Conservation (phyloP, 2,113 vertebrate species). For the Polyodon spathula region DNA sequence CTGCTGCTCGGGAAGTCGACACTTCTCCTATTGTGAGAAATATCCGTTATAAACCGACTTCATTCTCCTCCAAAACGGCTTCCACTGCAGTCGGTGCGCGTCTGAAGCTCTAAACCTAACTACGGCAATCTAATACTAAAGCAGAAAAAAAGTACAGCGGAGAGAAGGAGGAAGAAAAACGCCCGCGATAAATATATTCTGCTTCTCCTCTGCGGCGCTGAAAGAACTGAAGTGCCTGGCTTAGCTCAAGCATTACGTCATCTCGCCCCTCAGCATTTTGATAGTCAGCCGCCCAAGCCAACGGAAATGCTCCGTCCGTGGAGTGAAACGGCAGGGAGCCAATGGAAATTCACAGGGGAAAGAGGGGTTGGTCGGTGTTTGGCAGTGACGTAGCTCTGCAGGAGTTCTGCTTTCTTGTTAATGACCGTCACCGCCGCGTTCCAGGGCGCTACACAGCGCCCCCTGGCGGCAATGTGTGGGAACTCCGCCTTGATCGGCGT, state of each 20-base stretch:
- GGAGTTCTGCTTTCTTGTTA: constrained; percentile 55
- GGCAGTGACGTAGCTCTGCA: constrained; percentile 65
- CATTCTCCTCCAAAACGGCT: constrained; percentile 28
- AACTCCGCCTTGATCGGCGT: not conserved
- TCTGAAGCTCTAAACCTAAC: constrained; percentile 16
- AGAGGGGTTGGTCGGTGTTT: constrained; percentile 3
- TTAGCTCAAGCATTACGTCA: constrained; percentile 68
- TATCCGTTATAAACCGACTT: constrained; percentile 47
- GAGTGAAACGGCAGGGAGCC: constrained; percentile 23
- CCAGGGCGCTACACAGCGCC: constrained; percentile 26
- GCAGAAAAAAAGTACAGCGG: constrained; percentile 40
- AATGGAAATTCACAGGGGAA: constrained; percentile 23
- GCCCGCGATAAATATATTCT: not conserved
- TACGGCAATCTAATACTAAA: constrained; percentile 31
- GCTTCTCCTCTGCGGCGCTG: not conserved
- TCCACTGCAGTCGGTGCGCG: constrained; percentile 14
- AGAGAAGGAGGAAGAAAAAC: not conserved
- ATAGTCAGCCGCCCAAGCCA: constrained; percentile 34
- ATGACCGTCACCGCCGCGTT: constrained; percentile 33
- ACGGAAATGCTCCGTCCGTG: constrained; percentile 17
- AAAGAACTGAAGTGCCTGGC: constrained; percentile 40
- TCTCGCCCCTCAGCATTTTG: constrained; percentile 33
- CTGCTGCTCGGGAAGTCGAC: constrained; percentile 29
- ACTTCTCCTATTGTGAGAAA: constrained; percentile 41
- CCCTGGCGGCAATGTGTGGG: constrained; percentile 21